A percentile compares a stretch with the other conserved stretches of the same genome.
These are phyloP conservation scores for Falco novaeseelandiae DNA, from an alignment of 2,797 vertebrate species.

Conservation along the genomic window DNA sequence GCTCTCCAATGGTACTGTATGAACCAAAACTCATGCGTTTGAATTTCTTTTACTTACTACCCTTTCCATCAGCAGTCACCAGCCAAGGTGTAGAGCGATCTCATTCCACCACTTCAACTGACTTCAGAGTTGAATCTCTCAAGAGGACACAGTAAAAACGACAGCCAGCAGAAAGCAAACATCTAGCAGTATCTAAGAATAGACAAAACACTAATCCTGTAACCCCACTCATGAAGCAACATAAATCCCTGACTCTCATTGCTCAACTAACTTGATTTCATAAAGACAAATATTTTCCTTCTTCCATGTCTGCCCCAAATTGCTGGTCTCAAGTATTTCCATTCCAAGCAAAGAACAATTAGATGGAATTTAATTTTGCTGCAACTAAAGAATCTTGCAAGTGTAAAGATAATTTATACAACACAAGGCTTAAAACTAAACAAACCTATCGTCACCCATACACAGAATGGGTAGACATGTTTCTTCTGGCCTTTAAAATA, in stretches of 20 bases:
- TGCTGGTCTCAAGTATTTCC: not conserved
- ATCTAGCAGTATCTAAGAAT: not conserved
- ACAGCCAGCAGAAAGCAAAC: not conserved
- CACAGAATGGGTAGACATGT: not conserved
- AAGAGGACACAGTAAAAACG: not conserved
- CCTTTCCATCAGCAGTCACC: not conserved
- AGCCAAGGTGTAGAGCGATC: not conserved
- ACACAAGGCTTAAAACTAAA: not conserved
- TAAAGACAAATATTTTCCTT: not conserved
- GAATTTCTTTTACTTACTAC: not conserved
- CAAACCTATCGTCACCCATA: not conserved
- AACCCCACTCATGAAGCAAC: not conserved
- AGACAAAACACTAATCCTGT: not conserved
- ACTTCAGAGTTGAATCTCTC: not conserved
- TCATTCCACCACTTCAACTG: not conserved
- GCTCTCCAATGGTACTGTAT: not conserved
- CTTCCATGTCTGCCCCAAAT: not conserved
- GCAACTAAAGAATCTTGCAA: not conserved
- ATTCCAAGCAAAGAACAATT: not conserved
- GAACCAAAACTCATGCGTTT: not conserved
- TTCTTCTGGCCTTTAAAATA: conserved; percentile 54
- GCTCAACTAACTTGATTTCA: not conserved
- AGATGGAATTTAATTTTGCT: not conserved
- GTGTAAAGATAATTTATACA: conserved; percentile 17
- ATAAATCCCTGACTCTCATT: not conserved